These are phyloP conservation scores for Nowickia ferox DNA, from an alignment of 2,888 invertebrate genomes.

Conservation along the genomic window DNA sequence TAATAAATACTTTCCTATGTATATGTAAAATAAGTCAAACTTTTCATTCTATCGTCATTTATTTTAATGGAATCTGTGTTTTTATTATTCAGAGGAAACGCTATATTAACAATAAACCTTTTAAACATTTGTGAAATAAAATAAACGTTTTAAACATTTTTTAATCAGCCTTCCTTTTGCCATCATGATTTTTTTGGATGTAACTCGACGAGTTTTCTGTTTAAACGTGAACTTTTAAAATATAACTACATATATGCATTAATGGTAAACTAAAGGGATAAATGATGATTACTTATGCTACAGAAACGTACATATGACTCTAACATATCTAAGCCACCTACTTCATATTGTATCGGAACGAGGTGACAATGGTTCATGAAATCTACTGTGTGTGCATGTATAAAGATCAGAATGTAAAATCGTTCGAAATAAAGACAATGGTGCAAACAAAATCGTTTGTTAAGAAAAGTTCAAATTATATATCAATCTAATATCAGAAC, in stretches of 20 bases:
- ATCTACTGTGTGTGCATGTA: background rate
- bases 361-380: slow-evolving; percentile 12
- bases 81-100: slow-evolving; percentile 10
- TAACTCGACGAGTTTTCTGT: slow-evolving; percentile 16
- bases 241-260: slow-evolving; percentile 41
- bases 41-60: too few relatives aligned
- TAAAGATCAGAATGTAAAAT: slow-evolving; percentile 48
- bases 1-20: too few relatives aligned
- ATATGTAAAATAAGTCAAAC: too few relatives aligned
- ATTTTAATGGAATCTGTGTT: slow-evolving; percentile 19
- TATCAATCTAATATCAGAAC: slow-evolving; percentile 76
- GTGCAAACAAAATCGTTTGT: background rate
- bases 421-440: background rate
- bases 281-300: slow-evolving; percentile 62
- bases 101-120: slow-evolving; percentile 6
- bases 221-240: slow-evolving; percentile 33
- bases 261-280: slow-evolving; percentile 58
- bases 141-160: slow-evolving; percentile 2
- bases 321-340: slow-evolving; percentile 60
- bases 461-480: background rate
- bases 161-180: background rate
- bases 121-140: slow-evolving; percentile 20
- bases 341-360: slow-evolving; percentile 30
- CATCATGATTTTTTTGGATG: background rate
- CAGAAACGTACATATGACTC: slow-evolving; percentile 59